Evolutionary conservation across 2,888 invertebrate genomes (phyloP), one percentile per base, ranked within the genome.

Genomic region (Phaedon cochleariae): DNA sequence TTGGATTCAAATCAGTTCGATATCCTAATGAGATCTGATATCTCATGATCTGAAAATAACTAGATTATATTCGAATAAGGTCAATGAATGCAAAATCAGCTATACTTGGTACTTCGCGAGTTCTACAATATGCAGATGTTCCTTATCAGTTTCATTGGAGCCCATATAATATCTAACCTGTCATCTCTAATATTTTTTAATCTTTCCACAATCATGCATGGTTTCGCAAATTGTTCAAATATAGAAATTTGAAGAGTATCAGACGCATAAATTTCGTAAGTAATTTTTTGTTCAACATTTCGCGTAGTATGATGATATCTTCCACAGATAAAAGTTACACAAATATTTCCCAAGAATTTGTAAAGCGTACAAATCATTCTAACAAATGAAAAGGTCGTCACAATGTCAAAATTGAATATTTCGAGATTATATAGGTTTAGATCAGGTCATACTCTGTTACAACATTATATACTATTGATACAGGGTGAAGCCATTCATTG

Each of bases 301-400:
- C 22, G 18, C 45, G 46, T 45, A 26, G 45, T 57, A 18, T 29
- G 7, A 7, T 26, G 57, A 57, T 45, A 57, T 45, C 17, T 57
- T 18, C 10, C 22, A n/a, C n/a, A 57, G 57, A 57, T 57, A 21
- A 41, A 41, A 21, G 46, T 46, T 22, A 41, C 37, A 46, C 26
- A 57, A 57, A 57, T 45, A 57, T 57, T 57, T 57, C 55, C 7
- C 45, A 57, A 57, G 57, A 45, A 17, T 57, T 57, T 17, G 57
- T 45, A 17, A 57, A 57, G 22, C 31, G n/a, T n/a, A n/a, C n/a
- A n/a, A n/a, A n/a, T n/a, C 12, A 26, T 41, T 26, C 21, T 57
- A 5, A 2, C 45, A 15, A 41, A 26, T 54, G 45, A 45, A 45
- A 57, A 57, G 57, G 57, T 57, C 45, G 29, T 31, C 10, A 26